Percentiles rank a stretch among this genome's conserved stretches.
phyloP scores from a whole-genome alignment of 1,140 invertebrate species.

The Bombus waltoni region DNA sequence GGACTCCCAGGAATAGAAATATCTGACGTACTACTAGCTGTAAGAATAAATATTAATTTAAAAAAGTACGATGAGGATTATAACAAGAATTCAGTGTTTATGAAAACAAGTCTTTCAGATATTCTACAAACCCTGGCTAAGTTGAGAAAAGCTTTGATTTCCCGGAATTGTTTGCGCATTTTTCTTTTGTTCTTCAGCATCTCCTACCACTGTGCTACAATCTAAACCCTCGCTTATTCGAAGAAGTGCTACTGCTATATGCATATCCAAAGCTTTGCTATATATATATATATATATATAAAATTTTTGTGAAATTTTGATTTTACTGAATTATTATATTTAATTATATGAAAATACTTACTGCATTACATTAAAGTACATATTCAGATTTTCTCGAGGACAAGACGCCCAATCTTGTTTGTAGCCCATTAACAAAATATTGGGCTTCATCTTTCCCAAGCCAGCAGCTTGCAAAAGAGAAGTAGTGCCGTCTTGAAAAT shows the following conservation, averaged over 20 bases:
- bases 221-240: slow-evolving; percentile 92
- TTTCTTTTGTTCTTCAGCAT: slow-evolving; percentile 77
- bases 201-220: slow-evolving; percentile 85
- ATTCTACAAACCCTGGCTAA: slow-evolving; percentile 84
- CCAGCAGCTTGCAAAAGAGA: slow-evolving; percentile 91
- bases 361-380: slow-evolving; percentile 97
- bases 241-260: slow-evolving; percentile 94
- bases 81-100: background rate
- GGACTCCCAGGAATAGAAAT: slow-evolving; percentile 84
- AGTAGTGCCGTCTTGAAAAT: slow-evolving; percentile 89
- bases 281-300: slow-evolving; percentile 62
- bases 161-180: slow-evolving; percentile 76
- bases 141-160: slow-evolving; percentile 86
- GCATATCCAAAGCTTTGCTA: slow-evolving; percentile 96
- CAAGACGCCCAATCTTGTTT: slow-evolving; percentile 95
- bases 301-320: background rate
- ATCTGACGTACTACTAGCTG: slow-evolving; percentile 87
- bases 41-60: slow-evolving; percentile 42
- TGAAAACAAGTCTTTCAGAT: background rate
- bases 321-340: background rate
- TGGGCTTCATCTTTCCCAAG: slow-evolving; percentile 94
- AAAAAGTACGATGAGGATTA: background rate
- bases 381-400: slow-evolving; percentile 87
- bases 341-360: slow-evolving; percentile 82
- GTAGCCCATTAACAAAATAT: slow-evolving; percentile 95